These are phyloP conservation scores for Thalassarche chlororhynchos DNA, from an alignment of 2,113 vertebrate species.

Conservation along the genomic window DNA sequence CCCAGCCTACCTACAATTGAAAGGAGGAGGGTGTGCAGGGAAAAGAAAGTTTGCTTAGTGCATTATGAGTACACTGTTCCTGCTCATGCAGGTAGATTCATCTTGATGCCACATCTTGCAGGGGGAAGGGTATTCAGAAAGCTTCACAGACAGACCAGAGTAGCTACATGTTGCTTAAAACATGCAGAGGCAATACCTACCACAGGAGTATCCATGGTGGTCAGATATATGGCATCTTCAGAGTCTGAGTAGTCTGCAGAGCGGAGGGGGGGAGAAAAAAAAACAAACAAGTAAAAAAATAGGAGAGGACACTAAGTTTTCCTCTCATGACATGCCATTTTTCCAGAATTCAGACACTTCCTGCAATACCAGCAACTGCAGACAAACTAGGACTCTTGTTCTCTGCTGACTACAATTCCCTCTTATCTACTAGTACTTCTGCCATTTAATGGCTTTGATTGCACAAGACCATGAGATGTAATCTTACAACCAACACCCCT, in stretches of 20 bases:
- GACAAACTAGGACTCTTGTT: background rate
- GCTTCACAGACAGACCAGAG: background rate
- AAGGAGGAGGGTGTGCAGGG: background rate
- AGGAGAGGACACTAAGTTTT: background rate
- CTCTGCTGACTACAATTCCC: background rate
- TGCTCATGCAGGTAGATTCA: background rate
- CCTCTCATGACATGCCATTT: background rate
- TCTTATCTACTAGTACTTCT: background rate
- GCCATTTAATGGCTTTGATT: background rate
- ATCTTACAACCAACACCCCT: background rate
- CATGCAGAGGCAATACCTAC: slow-evolving; percentile 27
- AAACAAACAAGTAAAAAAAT: no score
- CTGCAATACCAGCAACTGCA: background rate
- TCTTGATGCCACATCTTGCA: background rate
- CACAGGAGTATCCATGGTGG: slow-evolving; percentile 19
- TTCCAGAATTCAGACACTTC: background rate
- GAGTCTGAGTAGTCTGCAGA: slow-evolving; percentile 13
- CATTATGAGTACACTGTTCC: background rate
- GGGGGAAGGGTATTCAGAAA: background rate
- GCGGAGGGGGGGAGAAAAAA: rapidly evolving
- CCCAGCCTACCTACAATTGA: background rate
- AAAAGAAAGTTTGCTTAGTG: slow-evolving; percentile 21
- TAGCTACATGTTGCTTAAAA: background rate
- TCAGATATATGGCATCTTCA: slow-evolving; percentile 3
- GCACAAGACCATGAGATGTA: background rate